Conservation (phyloP, 2,888 invertebrate genomes). For the Sycophila texana region DNA sequence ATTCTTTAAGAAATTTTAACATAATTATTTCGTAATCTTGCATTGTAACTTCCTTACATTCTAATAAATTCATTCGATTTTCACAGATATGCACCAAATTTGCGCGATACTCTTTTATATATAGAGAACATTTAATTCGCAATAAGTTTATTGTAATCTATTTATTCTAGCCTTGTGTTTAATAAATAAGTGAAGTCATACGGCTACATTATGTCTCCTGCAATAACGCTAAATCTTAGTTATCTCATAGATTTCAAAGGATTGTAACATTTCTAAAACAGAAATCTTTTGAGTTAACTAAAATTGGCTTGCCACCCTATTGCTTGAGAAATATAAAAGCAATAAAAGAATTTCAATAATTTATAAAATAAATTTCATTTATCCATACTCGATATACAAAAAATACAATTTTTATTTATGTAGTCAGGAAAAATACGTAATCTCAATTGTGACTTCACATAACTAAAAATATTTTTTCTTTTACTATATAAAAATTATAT, state of each 20-base stretch:
- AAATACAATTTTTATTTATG: not conserved
- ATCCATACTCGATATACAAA: not conserved
- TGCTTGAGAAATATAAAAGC: too few relatives aligned
- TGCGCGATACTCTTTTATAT: constrained; percentile 18
- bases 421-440: not conserved
- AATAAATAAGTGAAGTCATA: not conserved
- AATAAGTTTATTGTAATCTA: constrained; percentile 14
- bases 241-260: too few relatives aligned
- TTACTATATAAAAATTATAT: constrained; percentile 8
- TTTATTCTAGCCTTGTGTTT: not conserved
- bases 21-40: too few relatives aligned
- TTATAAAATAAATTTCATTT: not conserved
- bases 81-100: constrained; percentile 1
- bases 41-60: too few relatives aligned
- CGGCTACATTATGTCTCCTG: not conserved
- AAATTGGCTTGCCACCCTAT: too few relatives aligned
- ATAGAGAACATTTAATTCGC: constrained; percentile 12
- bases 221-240: too few relatives aligned
- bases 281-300: too few relatives aligned
- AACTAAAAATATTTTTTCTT: not conserved
- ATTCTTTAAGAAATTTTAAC: too few relatives aligned
- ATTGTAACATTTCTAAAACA: too few relatives aligned
- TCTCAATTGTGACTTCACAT: not conserved
- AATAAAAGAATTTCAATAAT: too few relatives aligned
- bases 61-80: not conserved